Conservation (phyloP, 2,888 invertebrate genomes). For the Phragmatobia fuliginosa region DNA sequence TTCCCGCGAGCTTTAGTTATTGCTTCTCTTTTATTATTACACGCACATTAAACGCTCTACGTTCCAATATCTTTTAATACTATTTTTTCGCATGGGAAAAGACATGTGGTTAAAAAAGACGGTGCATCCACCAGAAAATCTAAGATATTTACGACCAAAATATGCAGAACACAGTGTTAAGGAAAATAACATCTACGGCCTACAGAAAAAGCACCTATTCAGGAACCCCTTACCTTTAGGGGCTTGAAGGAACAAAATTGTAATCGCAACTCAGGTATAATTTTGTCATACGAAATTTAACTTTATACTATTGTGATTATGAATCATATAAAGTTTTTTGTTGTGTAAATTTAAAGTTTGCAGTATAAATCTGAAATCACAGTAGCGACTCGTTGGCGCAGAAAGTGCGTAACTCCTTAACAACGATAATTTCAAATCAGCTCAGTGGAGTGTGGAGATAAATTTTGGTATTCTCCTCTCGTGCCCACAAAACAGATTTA, state of each 20-base stretch:
- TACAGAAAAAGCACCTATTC: constrained; percentile 57
- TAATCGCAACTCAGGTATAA: constrained; percentile 26
- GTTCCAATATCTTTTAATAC: constrained; percentile 30
- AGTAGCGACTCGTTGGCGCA: constrained; percentile 69
- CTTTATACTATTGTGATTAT: constrained; percentile 20
- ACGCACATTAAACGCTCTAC: constrained; percentile 18
- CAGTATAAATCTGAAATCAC: constrained; percentile 72
- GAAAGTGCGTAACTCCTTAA: constrained; percentile 76
- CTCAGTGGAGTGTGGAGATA: constrained; percentile 73
- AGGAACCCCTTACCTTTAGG: constrained; percentile 69
- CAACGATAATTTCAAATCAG: constrained; percentile 76
- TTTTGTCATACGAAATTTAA: constrained; percentile 20
- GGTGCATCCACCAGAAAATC: constrained; percentile 50
- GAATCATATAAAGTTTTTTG: constrained; percentile 8
- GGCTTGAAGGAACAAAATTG: constrained; percentile 50
- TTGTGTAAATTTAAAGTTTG: constrained; percentile 50
- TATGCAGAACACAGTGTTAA: constrained; percentile 63
- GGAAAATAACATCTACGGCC: constrained; percentile 63
- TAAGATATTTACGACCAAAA: constrained; percentile 62
- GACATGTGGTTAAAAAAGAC: constrained; percentile 42
- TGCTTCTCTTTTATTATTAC: constrained; percentile 9
- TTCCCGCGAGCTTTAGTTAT: background rate
- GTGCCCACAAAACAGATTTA: constrained; percentile 72
- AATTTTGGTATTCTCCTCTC: constrained; percentile 61
- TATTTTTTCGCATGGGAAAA: constrained; percentile 32